Base-by-base conservation (phyloP, 2,797 vertebrate genomes). In the Buceros bicornis region DNA sequence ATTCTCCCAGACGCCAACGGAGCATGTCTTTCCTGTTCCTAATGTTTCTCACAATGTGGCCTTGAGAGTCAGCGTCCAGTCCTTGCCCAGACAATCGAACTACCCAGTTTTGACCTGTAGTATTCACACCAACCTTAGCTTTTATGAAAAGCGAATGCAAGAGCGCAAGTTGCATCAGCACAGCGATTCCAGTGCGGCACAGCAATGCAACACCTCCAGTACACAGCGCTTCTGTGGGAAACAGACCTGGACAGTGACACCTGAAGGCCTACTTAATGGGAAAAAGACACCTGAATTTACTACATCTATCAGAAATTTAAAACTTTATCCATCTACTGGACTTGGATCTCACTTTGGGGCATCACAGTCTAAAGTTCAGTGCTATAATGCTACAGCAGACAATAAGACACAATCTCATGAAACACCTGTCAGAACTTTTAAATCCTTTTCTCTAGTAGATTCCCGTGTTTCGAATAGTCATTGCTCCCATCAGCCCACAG, bases 31-130 rank as follows among this genome's bases (percentile, higher is more conserved):
- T 97, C 99, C 99, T 26, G 98, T 99, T 92, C 99, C 99, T 73
- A 99, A 99, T 25, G 99, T 99, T 51, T 99, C 99, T 92, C 99
- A 99, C 97, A 99, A 98, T 13, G 99, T 99, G 91, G 99, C 99
- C 82, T 98, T 99, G 98, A 99, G 99, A 98, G 99, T 99, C 93
- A 99, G 98, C 2, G 99, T 99, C 78, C 99, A 99, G 98, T 99
- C 99, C 20, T 98, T 99, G 91, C 99, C 99, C 67, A 98, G 99
- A 97, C 99, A 99, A 87, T 99, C 99, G 22, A 99, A 98, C 97
- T 99, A 99, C 93, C 99, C 99, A 16, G 98, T 98, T 89, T 86
- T 99, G 93, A 99, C 99, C 54, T 99, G 99, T 94, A 99, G 99
- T 98, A 99, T 99, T 97, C 99, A 99, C 78, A 98, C 98, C 40